These are phyloP conservation scores for Zaprionus davidi DNA, from an alignment of 1,140 invertebrate species.

Conservation along the genomic window DNA sequence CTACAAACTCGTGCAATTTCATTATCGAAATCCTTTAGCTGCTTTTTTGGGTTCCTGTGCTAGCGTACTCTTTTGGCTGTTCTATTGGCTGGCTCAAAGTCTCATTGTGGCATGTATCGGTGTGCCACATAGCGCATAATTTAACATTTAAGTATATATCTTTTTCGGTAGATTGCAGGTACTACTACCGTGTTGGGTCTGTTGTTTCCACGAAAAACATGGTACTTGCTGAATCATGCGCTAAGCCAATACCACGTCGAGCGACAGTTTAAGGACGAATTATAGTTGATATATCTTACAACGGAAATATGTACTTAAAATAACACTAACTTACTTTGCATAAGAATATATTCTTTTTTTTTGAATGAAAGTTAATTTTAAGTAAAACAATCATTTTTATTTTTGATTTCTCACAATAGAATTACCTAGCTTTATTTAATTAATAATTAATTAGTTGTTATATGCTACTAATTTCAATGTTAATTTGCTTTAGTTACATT, in stretches of 20 bases:
- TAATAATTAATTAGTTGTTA: slow-evolving; percentile 72
- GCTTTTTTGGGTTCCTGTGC: slow-evolving; percentile 24
- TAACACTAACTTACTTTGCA: no score
- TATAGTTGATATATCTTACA: slow-evolving; percentile 35
- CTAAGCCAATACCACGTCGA: slow-evolving; percentile 51
- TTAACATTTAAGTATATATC: not conserved
- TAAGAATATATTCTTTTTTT: not conserved
- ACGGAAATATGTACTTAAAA: no score
- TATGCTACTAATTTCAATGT: slow-evolving; percentile 79
- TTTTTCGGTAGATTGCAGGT: slow-evolving; percentile 37
- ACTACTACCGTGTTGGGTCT: slow-evolving; percentile 42
- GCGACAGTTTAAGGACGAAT: slow-evolving; percentile 52
- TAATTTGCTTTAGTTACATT: slow-evolving; percentile 74
- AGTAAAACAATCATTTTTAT: slow-evolving; percentile 24
- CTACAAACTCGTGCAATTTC: not conserved
- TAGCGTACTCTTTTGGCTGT: slow-evolving; percentile 45
- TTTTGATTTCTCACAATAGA: slow-evolving; percentile 65
- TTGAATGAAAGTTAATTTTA: not conserved
- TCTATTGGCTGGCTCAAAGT: slow-evolving; percentile 39
- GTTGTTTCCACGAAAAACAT: slow-evolving; percentile 36
- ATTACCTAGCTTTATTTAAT: slow-evolving; percentile 75
- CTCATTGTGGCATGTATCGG: slow-evolving; percentile 49
- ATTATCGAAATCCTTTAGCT: slow-evolving; percentile 33
- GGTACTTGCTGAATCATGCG: slow-evolving; percentile 42
- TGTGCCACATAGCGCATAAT: not conserved